Conservation (phyloP, 2,113 vertebrate species). For the Tetrax tetrax region DNA sequence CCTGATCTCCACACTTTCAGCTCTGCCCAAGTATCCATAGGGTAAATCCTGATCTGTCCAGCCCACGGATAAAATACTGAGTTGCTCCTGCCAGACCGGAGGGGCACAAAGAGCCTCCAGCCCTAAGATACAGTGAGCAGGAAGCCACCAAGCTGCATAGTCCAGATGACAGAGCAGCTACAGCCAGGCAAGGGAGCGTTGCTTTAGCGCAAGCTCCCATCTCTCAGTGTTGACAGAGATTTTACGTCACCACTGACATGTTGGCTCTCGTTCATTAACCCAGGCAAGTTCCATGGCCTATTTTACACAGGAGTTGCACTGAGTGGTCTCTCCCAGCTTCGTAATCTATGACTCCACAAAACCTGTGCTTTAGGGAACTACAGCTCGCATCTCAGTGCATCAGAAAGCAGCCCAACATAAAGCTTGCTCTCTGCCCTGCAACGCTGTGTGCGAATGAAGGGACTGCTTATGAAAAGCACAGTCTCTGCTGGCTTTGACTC, state of each 20-base stretch:
- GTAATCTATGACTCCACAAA: accelerated
- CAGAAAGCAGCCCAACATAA: not conserved
- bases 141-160: not conserved
- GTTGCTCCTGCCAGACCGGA: not conserved
- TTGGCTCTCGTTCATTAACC: accelerated
- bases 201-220: not conserved
- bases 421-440: not conserved
- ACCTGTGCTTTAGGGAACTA: accelerated
- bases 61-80: not conserved
- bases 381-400: accelerated
- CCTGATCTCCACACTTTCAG: not conserved
- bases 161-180: not conserved
- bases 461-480: not conserved
- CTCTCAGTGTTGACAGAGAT: not conserved
- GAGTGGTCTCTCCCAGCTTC: not conserved
- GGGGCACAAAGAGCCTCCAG: not conserved
- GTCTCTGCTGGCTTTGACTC: accelerated
- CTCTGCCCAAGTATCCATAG: not conserved
- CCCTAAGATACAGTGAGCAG: accelerated
- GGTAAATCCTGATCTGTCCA: not conserved
- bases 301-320: not conserved
- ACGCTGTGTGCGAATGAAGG: accelerated
- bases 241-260: accelerated
- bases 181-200: accelerated
- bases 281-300: not conserved